phyloP scores from a whole-genome alignment of 2,797 vertebrate genomes.

The Phaenicophaeus curvirostris region DNA sequence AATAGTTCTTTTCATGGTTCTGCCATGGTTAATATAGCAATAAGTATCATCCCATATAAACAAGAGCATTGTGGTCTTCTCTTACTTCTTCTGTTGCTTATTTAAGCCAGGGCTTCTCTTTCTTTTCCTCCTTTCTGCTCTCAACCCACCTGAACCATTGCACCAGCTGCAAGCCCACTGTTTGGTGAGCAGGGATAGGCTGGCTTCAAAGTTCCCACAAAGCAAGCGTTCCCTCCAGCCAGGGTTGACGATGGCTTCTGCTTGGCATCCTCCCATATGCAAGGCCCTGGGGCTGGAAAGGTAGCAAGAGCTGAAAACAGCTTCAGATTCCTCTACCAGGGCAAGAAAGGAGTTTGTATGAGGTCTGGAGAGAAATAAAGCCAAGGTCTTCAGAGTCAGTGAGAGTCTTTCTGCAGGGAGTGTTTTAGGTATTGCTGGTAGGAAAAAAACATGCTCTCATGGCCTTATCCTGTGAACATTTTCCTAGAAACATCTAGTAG shows the following conservation, averaged over 20 bases:
- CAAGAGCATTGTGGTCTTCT: neutral
- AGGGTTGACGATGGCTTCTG: neutral
- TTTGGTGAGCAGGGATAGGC: neutral
- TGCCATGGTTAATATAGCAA: neutral
- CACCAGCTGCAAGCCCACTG: neutral
- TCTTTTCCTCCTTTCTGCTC: slow-evolving; percentile 12
- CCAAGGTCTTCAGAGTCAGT: neutral
- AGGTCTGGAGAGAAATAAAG: neutral
- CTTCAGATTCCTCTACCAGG: neutral
- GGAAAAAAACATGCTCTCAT: neutral
- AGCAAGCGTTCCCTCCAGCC: neutral
- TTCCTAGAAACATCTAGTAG: neutral
- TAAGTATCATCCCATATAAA: neutral
- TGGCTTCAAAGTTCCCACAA: neutral
- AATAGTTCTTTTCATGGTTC: neutral
- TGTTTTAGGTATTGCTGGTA: neutral
- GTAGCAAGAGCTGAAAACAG: neutral
- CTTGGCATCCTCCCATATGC: neutral
- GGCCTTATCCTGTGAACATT: accelerated
- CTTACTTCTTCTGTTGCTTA: neutral
- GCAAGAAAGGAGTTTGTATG: neutral
- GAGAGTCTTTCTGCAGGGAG: neutral
- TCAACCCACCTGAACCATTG: neutral
- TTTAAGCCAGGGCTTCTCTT: neutral
- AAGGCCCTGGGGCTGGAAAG: neutral